A percentile compares a stretch with the other conserved stretches of the same genome.
Evolutionary conservation across 2,113 vertebrate genomes (phyloP).

Genomic region (Erythrolamprus reginae): DNA sequence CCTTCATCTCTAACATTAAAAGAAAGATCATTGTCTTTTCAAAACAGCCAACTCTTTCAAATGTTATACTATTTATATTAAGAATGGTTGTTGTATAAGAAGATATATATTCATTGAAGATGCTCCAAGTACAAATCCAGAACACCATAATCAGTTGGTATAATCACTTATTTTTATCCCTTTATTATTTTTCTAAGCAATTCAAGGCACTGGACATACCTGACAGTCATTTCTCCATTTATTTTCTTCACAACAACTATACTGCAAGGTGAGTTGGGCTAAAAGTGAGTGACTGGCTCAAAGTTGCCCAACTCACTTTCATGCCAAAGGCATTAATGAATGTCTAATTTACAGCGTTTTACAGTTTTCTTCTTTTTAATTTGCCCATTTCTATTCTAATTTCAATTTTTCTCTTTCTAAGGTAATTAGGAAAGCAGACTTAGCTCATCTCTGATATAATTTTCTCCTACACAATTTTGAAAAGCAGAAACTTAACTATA

Average conservation of each 20-base stretch:
- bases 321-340: not conserved
- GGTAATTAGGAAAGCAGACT: not conserved
- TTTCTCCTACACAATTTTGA: conserved; percentile 4
- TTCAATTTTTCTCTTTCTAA: not conserved
- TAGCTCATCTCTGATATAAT: not conserved
- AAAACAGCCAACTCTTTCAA: conserved; percentile 4
- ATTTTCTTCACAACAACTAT: not conserved
- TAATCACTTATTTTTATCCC: not conserved
- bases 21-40: conserved; percentile 31
- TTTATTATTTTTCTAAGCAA: not conserved
- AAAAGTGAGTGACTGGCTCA: not conserved
- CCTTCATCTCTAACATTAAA: conserved; percentile 74
- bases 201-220: not conserved
- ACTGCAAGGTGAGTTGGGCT: not conserved
- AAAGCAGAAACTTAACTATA: conserved; percentile 32
- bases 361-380: not conserved
- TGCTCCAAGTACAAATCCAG: not conserved
- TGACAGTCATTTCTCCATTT: not conserved
- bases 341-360: not conserved
- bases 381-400: conserved; percentile 8
- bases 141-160: not conserved
- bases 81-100: not conserved
- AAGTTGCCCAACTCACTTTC: not conserved
- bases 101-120: not conserved
- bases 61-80: not conserved